Conservation (phyloP, 2,888 invertebrate species). For the Noctua janthe region DNA sequence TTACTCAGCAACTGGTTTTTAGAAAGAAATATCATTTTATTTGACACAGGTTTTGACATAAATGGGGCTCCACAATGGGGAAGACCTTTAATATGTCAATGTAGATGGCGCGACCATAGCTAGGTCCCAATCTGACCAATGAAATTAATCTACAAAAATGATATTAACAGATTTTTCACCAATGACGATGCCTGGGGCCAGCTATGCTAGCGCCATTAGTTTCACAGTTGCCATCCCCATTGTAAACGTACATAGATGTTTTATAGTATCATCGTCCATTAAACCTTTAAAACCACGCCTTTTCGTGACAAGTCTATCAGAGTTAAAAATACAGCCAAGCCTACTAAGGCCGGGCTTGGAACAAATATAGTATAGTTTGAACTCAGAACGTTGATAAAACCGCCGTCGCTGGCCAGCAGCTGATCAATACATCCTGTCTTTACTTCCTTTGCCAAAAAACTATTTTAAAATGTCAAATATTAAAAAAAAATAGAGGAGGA, state of each 20-base stretch:
- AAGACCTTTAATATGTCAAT: background rate
- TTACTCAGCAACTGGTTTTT: background rate
- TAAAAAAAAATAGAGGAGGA: background rate
- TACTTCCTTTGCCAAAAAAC: background rate
- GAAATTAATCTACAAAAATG: background rate
- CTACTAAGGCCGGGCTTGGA: slow-evolving; percentile 13
- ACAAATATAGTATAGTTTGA: slow-evolving; percentile 6
- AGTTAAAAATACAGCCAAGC: slow-evolving; percentile 40
- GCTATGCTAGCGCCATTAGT: background rate
- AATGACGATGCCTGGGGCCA: background rate
- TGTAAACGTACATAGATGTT: background rate
- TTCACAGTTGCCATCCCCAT: background rate
- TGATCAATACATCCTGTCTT: slow-evolving; percentile 25
- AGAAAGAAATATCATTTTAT: background rate
- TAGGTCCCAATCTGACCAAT: background rate
- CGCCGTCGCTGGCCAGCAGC: background rate
- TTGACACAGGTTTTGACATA: background rate
- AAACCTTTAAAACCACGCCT: slow-evolving; percentile 22
- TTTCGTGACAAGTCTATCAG: background rate
- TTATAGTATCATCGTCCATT: background rate
- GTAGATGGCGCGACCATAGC: background rate
- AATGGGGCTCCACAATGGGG: background rate
- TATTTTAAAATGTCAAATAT: background rate
- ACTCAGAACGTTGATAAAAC: slow-evolving; percentile 17
- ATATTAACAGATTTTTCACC: background rate